phyloP scores from a whole-genome alignment of 1,140 invertebrate genomes.

The Drosophila lacertosa region DNA sequence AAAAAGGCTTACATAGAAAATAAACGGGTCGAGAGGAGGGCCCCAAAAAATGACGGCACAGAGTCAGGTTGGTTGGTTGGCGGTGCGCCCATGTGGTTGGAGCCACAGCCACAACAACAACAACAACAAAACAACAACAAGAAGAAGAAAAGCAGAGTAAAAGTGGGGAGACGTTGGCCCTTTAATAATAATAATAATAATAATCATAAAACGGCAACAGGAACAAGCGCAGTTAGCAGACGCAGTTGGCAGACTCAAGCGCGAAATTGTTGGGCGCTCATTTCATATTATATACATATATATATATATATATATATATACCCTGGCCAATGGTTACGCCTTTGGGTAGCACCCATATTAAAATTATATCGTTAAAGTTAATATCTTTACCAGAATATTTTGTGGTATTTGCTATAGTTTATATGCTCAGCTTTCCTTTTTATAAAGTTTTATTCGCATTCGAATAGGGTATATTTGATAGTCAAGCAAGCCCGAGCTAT shows the following conservation, averaged over 20 bases:
- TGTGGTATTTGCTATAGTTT: too few species aligned
- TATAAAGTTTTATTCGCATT: too few species aligned
- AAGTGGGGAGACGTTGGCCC: neutral
- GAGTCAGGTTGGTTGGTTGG: conserved; percentile 19
- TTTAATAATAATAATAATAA: conserved; percentile 62
- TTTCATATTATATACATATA: conserved; percentile 20
- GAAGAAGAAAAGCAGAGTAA: too few species aligned
- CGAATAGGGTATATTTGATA: neutral
- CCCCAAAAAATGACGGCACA: neutral
- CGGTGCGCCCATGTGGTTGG: conserved; percentile 62
- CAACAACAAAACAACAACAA: too few species aligned
- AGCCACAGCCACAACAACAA: neutral
- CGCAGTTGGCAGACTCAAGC: conserved; percentile 33
- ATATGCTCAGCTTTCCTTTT: too few species aligned
- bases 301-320: too few species aligned
- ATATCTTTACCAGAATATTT: too few species aligned
- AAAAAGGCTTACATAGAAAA: conserved; percentile 71
- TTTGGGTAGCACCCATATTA: neutral
- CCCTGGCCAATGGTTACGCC: neutral
- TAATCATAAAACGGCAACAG: conserved; percentile 64
- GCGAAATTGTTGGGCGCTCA: conserved; percentile 43
- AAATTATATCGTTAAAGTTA: too few species aligned
- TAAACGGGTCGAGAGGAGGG: conserved; percentile 30
- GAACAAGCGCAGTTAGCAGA: conserved; percentile 35
- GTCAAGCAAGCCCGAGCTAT: neutral